phyloP scores from a whole-genome alignment of 2,113 vertebrate species.

The Elephas maximus region DNA sequence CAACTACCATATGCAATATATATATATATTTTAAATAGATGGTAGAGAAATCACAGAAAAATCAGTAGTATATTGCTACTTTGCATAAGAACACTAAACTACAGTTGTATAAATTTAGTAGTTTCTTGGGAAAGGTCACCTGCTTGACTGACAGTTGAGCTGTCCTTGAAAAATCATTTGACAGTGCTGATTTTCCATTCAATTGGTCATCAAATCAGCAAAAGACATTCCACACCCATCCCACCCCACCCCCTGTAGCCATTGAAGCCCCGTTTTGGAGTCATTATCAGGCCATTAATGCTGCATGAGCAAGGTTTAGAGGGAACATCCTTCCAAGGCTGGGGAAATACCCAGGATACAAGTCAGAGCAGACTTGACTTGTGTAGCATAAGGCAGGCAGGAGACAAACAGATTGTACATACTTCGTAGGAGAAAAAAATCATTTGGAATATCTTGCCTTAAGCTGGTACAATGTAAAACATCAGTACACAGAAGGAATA shows the following conservation, averaged over 20 bases:
- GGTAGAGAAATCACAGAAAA: neutral
- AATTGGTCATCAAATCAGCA: conserved; percentile 9
- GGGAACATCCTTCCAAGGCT: neutral
- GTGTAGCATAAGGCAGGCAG: neutral
- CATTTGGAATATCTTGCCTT: neutral
- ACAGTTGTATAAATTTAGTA: neutral
- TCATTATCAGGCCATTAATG: neutral
- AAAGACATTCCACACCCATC: neutral
- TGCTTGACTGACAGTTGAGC: neutral
- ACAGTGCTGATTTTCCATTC: neutral
- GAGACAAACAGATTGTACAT: neutral
- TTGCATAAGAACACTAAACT: neutral
- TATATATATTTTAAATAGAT: neutral
- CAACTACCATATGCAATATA: neutral
- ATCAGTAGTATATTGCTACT: neutral
- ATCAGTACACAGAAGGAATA: neutral
- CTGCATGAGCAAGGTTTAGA: neutral
- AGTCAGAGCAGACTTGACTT: neutral
- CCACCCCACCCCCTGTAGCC: too few species aligned
- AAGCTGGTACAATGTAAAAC: neutral
- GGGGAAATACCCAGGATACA: neutral
- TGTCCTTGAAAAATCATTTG: conserved; percentile 48
- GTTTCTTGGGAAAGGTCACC: conserved; percentile 23
- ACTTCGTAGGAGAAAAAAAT: neutral
- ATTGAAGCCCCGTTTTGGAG: neutral